Base-by-base conservation (phyloP, 2,113 vertebrate species). In the Ameiurus melas region DNA sequence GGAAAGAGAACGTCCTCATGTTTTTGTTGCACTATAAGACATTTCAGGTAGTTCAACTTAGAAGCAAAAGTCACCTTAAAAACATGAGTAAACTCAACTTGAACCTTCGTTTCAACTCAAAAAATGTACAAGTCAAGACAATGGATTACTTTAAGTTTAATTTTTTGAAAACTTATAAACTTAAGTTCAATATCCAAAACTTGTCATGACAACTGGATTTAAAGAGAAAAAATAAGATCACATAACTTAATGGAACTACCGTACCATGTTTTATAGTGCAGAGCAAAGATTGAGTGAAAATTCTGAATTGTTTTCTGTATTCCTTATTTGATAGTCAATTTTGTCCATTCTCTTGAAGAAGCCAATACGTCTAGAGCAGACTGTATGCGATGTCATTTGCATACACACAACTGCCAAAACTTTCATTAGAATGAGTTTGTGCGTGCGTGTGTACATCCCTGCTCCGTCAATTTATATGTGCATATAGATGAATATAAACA, bases 401-500 rank as follows among this genome's bases (percentile, higher is more conserved):
- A 22, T 77, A 27, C 20, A 47, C 2, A n/a, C 16, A 12, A 77
- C 22, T 22, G 51, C 33, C 33, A 75, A 47, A 75, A 43, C 13
- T 12, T 25, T 75, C 17, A 73, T 8, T 39, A 22, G 71, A 64
- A 30, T 58, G 79, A 6, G 53, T 33, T 27, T 55, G 16, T 53
- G 5, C 14, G 51, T 73, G 19, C 39, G 70, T 20, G 33, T 73
- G 36, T 75, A 47, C 36, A 75, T 43, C 73, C 39, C 39, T 75
- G 8, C 39, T 75, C 39, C 27, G 2, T 51, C 22, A n/a, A 51
- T 79, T 79, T 79, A 53, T 53, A 79, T 53, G 43, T 53, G 5
- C 77, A 53, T n/a, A 79, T 79, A 55, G 27, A 79, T 79, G 13
- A 83, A 64, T 16, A 64, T 60, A 83, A 83, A 83, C 4, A 62